These are phyloP conservation scores for Pelvicachromis taeniatus DNA, from an alignment of 2,113 vertebrate genomes.

Conservation along the genomic window DNA sequence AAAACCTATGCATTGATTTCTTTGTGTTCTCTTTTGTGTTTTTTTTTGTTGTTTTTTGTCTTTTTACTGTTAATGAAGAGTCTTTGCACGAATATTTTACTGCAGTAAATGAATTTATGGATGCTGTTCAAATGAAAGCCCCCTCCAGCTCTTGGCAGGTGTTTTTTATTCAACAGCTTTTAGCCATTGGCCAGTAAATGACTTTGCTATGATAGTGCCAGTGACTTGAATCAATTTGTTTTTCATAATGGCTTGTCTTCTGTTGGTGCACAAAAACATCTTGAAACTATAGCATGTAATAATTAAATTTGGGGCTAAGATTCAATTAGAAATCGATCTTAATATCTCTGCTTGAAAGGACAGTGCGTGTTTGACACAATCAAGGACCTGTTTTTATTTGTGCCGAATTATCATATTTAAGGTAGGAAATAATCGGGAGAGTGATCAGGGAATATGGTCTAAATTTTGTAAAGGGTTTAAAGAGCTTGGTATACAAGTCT, in stretches of 20 bases:
- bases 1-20: neutral
- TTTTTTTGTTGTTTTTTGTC: too few species aligned
- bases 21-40: neutral
- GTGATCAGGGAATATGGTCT: neutral
- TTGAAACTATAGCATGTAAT: neutral
- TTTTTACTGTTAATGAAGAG: neutral
- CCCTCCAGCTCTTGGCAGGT: neutral
- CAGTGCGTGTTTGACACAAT: neutral
- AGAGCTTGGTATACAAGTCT: neutral
- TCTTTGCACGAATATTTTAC: neutral
- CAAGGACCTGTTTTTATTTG: neutral
- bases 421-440: neutral
- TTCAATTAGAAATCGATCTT: neutral
- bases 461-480: neutral
- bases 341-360: constrained; percentile 1
- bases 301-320: neutral
- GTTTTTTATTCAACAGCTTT: neutral
- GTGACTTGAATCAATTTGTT: neutral
- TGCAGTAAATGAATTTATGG: neutral
- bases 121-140: neutral
- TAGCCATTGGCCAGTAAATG: neutral
- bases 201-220: neutral
- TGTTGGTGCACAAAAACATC: neutral
- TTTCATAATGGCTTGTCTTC: neutral
- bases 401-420: constrained; percentile 4